phyloP scores from a whole-genome alignment of 2,113 vertebrate genomes.

The Anthoscopus minutus region DNA sequence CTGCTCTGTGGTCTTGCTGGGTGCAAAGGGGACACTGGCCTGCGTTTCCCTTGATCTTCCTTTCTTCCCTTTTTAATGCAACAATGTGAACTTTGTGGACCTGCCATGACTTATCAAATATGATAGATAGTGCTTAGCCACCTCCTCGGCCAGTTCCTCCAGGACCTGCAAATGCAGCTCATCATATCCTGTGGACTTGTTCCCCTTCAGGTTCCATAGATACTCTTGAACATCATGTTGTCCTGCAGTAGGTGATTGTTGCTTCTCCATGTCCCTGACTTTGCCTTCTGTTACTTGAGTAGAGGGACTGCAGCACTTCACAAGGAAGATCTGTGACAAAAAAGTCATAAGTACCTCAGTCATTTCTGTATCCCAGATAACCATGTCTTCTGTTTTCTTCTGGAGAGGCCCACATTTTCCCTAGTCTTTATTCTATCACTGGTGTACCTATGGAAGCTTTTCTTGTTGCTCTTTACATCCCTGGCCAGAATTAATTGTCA shows the following conservation, averaged over 20 bases:
- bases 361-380: not conserved
- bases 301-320: not conserved
- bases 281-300: not conserved
- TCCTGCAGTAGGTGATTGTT: not conserved
- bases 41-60: not conserved
- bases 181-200: not conserved
- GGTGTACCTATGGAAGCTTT: not conserved
- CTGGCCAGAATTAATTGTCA: not conserved
- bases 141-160: not conserved
- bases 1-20: not conserved
- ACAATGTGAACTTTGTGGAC: accelerated
- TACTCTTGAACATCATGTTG: not conserved
- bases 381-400: not conserved
- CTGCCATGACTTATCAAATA: not conserved
- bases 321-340: not conserved
- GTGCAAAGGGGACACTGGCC: not conserved
- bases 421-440: not conserved
- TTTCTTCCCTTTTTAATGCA: not conserved
- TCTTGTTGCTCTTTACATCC: not conserved
- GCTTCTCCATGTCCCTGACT: not conserved
- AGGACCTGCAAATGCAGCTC: not conserved
- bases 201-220: not conserved
- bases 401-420: not conserved
- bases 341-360: not conserved
- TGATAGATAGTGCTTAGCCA: not conserved